These are phyloP conservation scores for Aphodius sticticus DNA, from an alignment of 2,888 invertebrate species.

Conservation along the genomic window DNA sequence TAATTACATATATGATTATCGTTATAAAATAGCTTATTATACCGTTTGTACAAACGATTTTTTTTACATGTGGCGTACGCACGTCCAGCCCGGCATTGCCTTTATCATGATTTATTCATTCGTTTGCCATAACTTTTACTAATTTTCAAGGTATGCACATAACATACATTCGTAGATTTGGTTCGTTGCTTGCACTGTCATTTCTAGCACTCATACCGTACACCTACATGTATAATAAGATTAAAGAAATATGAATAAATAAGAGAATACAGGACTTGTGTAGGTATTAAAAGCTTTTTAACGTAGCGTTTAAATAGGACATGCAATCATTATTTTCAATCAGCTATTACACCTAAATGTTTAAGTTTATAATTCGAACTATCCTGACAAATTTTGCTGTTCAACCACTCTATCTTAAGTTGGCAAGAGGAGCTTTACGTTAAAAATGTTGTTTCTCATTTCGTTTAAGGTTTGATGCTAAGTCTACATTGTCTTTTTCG, in stretches of 20 bases:
- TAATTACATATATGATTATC: not conserved
- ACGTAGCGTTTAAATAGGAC: too few species aligned
- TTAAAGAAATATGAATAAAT: not conserved
- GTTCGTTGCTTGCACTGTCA: not conserved
- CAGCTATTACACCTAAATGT: too few species aligned
- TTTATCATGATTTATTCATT: not conserved
- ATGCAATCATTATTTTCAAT: too few species aligned
- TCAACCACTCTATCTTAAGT: too few species aligned
- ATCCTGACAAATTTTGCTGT: too few species aligned
- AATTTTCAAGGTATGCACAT: not conserved
- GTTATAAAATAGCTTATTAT: not conserved
- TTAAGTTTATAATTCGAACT: too few species aligned
- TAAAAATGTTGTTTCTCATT: too few species aligned
- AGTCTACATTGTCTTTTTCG: too few species aligned
- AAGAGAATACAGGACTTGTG: not conserved
- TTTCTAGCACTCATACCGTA: not conserved
- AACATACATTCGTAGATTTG: not conserved
- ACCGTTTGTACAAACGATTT: not conserved
- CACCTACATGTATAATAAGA: not conserved
- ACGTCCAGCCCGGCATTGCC: not conserved
- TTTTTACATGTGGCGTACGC: not conserved
- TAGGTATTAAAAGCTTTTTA: not conserved
- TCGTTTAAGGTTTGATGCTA: too few species aligned
- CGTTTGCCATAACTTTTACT: not conserved
- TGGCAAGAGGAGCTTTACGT: too few species aligned